These are phyloP conservation scores for Bedellia somnulentella DNA, from an alignment of 2,888 invertebrate species.

Conservation along the genomic window DNA sequence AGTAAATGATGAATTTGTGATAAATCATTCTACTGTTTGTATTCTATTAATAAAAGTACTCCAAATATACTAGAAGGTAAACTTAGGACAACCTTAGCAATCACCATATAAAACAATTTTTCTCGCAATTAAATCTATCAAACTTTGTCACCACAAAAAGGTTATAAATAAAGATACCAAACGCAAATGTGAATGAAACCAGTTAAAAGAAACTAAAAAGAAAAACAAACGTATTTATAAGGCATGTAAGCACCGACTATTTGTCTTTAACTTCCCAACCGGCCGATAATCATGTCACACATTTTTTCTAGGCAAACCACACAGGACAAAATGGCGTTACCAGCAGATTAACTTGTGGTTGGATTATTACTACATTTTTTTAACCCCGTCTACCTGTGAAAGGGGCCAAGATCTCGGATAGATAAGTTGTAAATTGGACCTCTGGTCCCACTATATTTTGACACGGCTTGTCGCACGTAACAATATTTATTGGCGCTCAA, in stretches of 20 bases:
- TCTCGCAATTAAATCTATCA: too few species aligned
- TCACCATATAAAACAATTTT: too few species aligned
- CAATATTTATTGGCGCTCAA: not conserved
- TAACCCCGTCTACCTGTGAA: slow-evolving; percentile 44
- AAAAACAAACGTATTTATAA: not conserved
- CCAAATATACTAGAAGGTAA: too few species aligned
- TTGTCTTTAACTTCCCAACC: slow-evolving; percentile 31
- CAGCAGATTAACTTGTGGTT: slow-evolving; percentile 58
- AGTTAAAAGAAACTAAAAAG: not conserved
- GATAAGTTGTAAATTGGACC: slow-evolving; percentile 23
- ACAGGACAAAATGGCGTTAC: slow-evolving; percentile 61
- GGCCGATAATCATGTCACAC: slow-evolving; percentile 59
- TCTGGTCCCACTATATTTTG: slow-evolving; percentile 22
- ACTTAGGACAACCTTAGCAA: too few species aligned
- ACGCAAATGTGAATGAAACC: not conserved
- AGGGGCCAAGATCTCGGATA: slow-evolving; percentile 33
- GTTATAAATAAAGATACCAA: not conserved
- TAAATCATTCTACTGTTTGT: too few species aligned
- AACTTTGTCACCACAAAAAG: too few species aligned
- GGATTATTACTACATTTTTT: slow-evolving; percentile 59
- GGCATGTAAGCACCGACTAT: slow-evolving; percentile 23
- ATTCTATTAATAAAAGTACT: too few species aligned
- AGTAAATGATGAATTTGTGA: too few species aligned
- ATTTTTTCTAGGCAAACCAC: slow-evolving; percentile 52
- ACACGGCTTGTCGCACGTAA: slow-evolving; percentile 12